Conservation (phyloP, 2,797 vertebrate genomes). For the Smutsia temminckii region DNA sequence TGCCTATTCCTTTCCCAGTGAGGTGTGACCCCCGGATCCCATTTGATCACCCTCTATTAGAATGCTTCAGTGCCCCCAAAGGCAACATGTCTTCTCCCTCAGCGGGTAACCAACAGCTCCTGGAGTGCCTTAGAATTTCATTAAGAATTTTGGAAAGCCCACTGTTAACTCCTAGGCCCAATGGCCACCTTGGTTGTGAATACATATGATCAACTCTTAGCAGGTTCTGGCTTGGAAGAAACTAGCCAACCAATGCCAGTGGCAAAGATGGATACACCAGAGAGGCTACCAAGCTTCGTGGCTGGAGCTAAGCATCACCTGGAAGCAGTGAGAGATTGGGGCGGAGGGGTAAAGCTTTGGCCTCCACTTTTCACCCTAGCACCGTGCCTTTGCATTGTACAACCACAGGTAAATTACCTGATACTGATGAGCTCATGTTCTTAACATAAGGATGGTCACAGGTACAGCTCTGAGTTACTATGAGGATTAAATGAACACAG, state of each 20-base stretch:
- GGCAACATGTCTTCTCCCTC: neutral
- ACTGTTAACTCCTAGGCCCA: neutral
- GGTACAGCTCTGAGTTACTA: neutral
- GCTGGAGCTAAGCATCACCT: neutral
- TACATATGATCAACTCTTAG: neutral
- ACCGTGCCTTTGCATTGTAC: neutral
- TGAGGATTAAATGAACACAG: neutral
- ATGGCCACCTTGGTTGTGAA: neutral
- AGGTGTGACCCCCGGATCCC: neutral
- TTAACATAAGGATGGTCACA: rapidly evolving
- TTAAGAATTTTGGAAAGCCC: neutral
- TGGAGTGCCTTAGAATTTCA: neutral
- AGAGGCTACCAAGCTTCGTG: neutral
- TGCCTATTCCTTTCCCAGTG: neutral
- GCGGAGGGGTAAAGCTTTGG: too few relatives aligned
- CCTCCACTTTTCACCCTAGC: neutral
- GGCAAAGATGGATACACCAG: rapidly evolving
- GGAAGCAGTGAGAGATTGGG: neutral
- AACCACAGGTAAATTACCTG: neutral
- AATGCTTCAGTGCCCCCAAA: neutral
- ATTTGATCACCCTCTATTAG: too few relatives aligned
- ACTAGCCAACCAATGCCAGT: neutral
- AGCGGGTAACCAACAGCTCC: neutral
- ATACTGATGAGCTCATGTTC: rapidly evolving
- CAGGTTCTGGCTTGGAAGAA: neutral